Evolutionary conservation across 1,140 invertebrate genomes (phyloP), one percentile per base, ranked within the genome.

Genomic region (Drosophila mauritiana): DNA sequence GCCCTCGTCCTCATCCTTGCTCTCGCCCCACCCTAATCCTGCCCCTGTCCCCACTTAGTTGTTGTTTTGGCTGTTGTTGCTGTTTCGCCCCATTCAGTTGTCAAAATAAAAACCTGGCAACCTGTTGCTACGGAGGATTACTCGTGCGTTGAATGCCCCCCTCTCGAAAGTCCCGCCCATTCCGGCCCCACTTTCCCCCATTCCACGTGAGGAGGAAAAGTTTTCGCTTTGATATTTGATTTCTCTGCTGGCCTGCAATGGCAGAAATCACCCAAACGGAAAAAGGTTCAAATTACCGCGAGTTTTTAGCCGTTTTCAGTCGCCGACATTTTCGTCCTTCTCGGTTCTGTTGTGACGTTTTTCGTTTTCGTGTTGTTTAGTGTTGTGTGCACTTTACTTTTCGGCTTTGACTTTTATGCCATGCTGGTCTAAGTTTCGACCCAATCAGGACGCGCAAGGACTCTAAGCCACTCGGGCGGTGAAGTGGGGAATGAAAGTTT

Each of bases 211-310:
- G 65, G 48, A 46, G 53, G 20, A 49, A 64, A 82, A 82, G 54
- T 88, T 88, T 82, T 42, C 73, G 51, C 84, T 90, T 89, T 89
- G 84, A 89, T 90, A 89, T 89, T 89, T 78, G 85, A 89, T 84
- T 84, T 89, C 63, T 69, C 62, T 70, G 61, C 65, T 74, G 78
- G 70, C 53, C 78, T 52, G 39, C 78, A 73, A 69, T 63, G 80
- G 78, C 54, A 67, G 67, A 69, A 84, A 39, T 77, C 85, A 89
- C 36, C 77, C 77, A 67, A 89, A 89, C 73, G 84, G 84, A 89
- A 89, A 89, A 89, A 89, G 84, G 84, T 84, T 89, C 80, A 80
- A 89, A 89, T 89, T 89, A 89, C 80, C 85, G 84, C 80, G 77
- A 77, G 46, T 69, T 89, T 80, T 80, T 76, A 31, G 39, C 36